A percentile compares a stretch with the other conserved stretches of the same genome.
phyloP scores from a whole-genome alignment of 35 echinoderm and acorn worm species.

The Ophioderma brevispina region DNA sequence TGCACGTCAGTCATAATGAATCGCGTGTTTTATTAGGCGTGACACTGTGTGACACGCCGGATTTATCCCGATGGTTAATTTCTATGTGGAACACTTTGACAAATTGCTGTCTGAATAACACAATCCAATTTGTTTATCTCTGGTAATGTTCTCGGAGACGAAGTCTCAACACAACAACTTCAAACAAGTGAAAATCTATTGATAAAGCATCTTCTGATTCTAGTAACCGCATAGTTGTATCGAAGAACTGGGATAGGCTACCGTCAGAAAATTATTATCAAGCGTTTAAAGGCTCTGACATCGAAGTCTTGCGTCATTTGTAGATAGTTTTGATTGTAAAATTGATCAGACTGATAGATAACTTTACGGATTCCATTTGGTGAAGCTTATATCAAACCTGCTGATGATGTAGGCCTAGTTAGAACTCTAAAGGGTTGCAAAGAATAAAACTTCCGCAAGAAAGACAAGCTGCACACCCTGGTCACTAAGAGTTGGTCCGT shows the following conservation, averaged over 20 bases:
- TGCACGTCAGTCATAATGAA: too few relatives aligned
- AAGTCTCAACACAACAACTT: not conserved
- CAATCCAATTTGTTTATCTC: slow-evolving; percentile 28
- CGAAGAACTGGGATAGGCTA: slow-evolving; percentile 13
- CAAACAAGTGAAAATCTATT: not conserved
- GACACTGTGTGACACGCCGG: too few relatives aligned
- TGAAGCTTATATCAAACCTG: not conserved
- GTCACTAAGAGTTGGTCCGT: not conserved
- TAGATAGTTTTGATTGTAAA: slow-evolving; percentile 22
- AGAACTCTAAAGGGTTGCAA: too few relatives aligned
- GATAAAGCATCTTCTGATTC: not conserved
- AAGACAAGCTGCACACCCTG: not conserved
- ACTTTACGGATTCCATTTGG: not conserved
- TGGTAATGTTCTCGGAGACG: not conserved
- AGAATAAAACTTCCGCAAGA: not conserved
- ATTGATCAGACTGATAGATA: slow-evolving; percentile 8
- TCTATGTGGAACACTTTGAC: slow-evolving; percentile 27
- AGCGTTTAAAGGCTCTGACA: not conserved
- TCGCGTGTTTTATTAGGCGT: too few relatives aligned
- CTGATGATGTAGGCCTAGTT: not conserved
- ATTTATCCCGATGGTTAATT: not conserved
- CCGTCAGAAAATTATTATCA: not conserved
- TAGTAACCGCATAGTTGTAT: not conserved
- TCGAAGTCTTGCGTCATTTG: not conserved
- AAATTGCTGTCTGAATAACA: slow-evolving; percentile 34